Percentiles rank a stretch among this genome's conserved stretches.
Conservation (phyloP, 2,888 invertebrate species). For the Heliconius aoede region DNA sequence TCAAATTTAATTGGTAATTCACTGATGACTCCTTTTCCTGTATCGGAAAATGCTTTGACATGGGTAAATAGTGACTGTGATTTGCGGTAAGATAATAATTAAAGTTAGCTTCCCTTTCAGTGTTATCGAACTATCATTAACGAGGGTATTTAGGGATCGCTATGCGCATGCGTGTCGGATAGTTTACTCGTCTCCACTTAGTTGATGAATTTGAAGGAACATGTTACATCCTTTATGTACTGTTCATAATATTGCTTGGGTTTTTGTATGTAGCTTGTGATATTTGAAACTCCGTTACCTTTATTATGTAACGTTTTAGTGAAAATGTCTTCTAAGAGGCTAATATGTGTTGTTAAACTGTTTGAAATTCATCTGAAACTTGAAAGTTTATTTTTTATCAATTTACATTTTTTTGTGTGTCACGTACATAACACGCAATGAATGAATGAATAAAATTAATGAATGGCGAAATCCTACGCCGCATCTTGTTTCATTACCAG, state of each 20-base stretch:
- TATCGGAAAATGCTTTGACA: constrained; percentile 15
- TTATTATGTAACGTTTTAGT: neutral
- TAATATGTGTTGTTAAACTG: neutral
- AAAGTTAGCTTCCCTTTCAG: constrained; percentile 16
- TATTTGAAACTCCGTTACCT: constrained; percentile 12
- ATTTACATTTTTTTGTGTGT: neutral
- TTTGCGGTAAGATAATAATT: constrained; percentile 22
- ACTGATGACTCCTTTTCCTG: neutral
- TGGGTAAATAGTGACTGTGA: constrained; percentile 21
- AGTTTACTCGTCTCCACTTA: constrained; percentile 36
- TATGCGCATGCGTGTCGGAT: constrained; percentile 31
- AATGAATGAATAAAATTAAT: too few relatives aligned
- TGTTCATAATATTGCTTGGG: constrained; percentile 24
- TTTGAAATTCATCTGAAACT: too few relatives aligned
- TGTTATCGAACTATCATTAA: constrained; percentile 21
- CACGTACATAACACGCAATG: too few relatives aligned
- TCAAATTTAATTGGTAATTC: constrained; percentile 12
- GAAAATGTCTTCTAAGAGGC: neutral
- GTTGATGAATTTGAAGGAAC: constrained; percentile 46
- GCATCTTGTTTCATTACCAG: too few relatives aligned
- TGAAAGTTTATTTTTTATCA: too few relatives aligned
- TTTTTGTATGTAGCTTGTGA: too few relatives aligned
- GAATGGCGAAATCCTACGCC: too few relatives aligned
- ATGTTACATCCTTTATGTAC: constrained; percentile 27
- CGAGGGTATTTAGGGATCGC: constrained; percentile 27